Conservation (phyloP, 2,113 vertebrate species). For the Pan troglodytes region NHGRI_mPanTro3-v2.1_pri NC_072407.2:18710001-18710500, state of each 20-base stretch:
- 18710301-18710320: background rate
- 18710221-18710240: background rate
- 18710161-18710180: background rate
- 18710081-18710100: background rate
- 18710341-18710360: background rate
- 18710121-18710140: background rate
- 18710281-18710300: background rate
- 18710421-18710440: background rate
- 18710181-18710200: background rate
- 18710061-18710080: constrained; percentile 7
- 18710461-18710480: background rate
- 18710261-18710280: background rate
- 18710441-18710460: background rate
- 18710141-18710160: background rate
- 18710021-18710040: background rate
- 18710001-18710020: background rate
- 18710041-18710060: background rate
- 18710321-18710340: background rate
- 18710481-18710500: constrained; percentile 19
- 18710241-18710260: background rate
- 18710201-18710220: constrained; percentile 22
- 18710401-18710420: background rate
- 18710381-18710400: background rate
- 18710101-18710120: background rate
- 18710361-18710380: background rate